Percentiles rank a stretch among this genome's conserved stretches.
phyloP scores from a whole-genome alignment of 2,888 invertebrate genomes.

The Seladonia tumulorum region DNA sequence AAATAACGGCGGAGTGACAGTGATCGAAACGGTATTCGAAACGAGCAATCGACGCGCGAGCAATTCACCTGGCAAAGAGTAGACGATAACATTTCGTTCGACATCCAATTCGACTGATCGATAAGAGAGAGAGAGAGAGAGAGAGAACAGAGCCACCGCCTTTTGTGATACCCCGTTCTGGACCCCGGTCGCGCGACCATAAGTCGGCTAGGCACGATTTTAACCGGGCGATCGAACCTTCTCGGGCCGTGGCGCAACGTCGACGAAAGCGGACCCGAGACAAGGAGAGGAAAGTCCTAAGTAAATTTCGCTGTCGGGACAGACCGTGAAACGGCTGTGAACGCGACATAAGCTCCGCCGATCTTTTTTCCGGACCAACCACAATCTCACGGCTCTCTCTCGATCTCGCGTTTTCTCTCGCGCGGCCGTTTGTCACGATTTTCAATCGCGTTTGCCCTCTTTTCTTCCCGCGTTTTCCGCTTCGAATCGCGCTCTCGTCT shows the following conservation, averaged over 20 bases:
- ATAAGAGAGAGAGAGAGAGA: conserved; percentile 11
- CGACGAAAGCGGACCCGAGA: conserved; percentile 25
- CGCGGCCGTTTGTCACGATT: conserved; percentile 53
- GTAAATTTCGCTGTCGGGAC: conserved; percentile 66
- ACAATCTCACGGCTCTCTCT: neutral
- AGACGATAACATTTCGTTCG: conserved; percentile 26
- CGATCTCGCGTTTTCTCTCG: neutral
- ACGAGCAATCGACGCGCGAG: conserved; percentile 5
- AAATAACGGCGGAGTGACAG: conserved; percentile 10
- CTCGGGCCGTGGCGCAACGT: neutral
- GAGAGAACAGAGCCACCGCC: too few relatives aligned
- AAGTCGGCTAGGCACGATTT: conserved; percentile 24
- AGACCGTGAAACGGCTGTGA: conserved; percentile 42
- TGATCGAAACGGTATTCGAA: conserved; percentile 15
- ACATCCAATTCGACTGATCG: conserved; percentile 35
- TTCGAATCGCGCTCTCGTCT: neutral
- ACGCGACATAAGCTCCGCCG: conserved; percentile 47
- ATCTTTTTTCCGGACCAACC: conserved; percentile 30
- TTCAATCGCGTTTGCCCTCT: conserved; percentile 38
- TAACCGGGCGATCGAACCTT: conserved; percentile 28
- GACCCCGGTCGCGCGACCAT: neutral
- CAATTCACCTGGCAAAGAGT: conserved; percentile 17
- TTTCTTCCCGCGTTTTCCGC: neutral
- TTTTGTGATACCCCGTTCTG: conserved; percentile 8
- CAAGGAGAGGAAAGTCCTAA: conserved; percentile 58